A percentile compares a stretch with the other conserved stretches of the same genome.
These are phyloP conservation scores for Thamnophis elegans DNA, from an alignment of 2,797 vertebrate genomes.

Conservation along the genomic window DNA sequence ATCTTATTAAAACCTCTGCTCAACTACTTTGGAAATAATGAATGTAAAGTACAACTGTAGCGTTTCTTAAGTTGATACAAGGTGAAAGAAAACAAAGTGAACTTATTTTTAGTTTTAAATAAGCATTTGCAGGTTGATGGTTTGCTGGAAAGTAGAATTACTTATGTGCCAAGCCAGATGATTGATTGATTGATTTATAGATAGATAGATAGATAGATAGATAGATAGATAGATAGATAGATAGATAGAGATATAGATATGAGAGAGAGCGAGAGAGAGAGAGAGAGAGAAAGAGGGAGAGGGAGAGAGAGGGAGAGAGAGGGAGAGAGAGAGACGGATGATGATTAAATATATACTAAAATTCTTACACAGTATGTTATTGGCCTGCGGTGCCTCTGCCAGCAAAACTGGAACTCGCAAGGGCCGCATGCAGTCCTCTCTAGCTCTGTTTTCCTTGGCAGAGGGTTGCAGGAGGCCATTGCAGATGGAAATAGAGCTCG, in stretches of 20 bases:
- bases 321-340: rapidly evolving
- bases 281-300: rapidly evolving
- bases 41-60: neutral
- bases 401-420: too few species aligned
- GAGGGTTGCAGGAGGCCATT: too few species aligned
- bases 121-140: neutral
- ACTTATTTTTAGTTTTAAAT: neutral
- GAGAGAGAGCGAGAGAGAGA: too few species aligned
- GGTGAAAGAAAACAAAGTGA: neutral
- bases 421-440: too few species aligned
- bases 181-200: too few species aligned
- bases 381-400: neutral
- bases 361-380: neutral
- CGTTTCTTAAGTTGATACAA: neutral
- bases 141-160: constrained; percentile 13
- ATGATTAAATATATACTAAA: neutral
- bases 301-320: rapidly evolving
- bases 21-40: neutral
- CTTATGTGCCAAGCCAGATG: neutral
- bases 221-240: too few species aligned
- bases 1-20: neutral
- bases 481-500: too few species aligned
- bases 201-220: too few species aligned
- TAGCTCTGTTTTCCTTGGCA: too few species aligned
- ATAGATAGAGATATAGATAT: too few species aligned